phyloP scores from a whole-genome alignment of 2,797 vertebrate species.

The Acomys russatus region DNA sequence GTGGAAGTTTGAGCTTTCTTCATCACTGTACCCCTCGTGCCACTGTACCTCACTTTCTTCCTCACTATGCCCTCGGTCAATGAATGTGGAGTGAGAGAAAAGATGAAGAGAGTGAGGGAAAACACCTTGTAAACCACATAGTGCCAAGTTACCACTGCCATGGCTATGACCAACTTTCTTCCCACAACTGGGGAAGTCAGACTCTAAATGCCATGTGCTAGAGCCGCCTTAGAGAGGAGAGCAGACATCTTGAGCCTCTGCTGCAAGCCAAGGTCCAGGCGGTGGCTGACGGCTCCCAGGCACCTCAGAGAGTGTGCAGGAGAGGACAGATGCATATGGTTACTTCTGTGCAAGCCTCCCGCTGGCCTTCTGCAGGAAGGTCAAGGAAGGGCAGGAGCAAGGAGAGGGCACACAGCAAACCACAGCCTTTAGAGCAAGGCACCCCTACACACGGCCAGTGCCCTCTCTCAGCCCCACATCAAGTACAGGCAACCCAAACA shows the following conservation, averaged over 20 bases:
- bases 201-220: not conserved
- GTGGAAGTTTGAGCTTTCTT: not conserved
- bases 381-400: not conserved
- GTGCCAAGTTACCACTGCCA: not conserved
- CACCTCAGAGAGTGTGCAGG: not conserved
- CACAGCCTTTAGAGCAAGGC: not conserved
- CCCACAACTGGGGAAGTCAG: not conserved
- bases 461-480: not conserved
- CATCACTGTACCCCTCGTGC: not conserved
- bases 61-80: not conserved
- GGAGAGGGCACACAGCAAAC: not conserved
- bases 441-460: not conserved
- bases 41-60: not conserved
- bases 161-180: not conserved
- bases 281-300: not conserved
- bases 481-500: not conserved
- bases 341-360: not conserved
- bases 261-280: not conserved
- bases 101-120: not conserved
- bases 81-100: not conserved
- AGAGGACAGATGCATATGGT: not conserved
- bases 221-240: not conserved
- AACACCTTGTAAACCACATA: not conserved
- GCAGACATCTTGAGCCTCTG: not conserved
- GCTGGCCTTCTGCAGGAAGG: not conserved